A percentile compares a stretch with the other conserved stretches of the same genome.
phyloP scores from a whole-genome alignment of 2,888 invertebrate species.

The Melanargia galathea region DNA sequence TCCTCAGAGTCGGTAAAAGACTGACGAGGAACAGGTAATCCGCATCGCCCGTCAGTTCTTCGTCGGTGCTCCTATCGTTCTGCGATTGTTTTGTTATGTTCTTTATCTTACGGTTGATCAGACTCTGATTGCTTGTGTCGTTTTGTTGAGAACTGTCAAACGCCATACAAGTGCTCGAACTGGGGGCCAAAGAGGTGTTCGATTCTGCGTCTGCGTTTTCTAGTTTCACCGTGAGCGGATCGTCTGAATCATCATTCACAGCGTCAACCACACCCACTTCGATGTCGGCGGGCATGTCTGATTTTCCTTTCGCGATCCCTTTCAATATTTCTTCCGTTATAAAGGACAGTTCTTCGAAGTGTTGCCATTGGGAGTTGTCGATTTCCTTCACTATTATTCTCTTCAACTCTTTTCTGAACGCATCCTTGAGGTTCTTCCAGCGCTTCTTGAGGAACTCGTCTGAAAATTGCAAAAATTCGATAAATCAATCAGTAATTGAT shows the following conservation, averaged over 20 bases:
- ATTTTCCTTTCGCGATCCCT: conserved; percentile 16
- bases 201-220: neutral
- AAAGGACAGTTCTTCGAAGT: conserved; percentile 44
- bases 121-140: neutral
- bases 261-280: neutral
- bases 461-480: conserved; percentile 34
- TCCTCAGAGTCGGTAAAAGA: conserved; percentile 46
- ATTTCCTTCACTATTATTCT: conserved; percentile 35
- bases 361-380: conserved; percentile 42
- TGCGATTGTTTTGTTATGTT: neutral
- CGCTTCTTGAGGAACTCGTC: conserved; percentile 44
- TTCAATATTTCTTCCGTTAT: conserved; percentile 40
- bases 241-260: conserved; percentile 29
- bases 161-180: neutral
- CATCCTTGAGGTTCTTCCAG: conserved; percentile 51
- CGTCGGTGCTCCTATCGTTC: conserved; percentile 22
- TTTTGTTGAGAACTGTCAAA: neutral
- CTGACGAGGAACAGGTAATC: conserved; percentile 50
- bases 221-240: neutral
- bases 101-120: neutral
- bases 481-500: no score
- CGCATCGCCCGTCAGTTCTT: conserved; percentile 38
- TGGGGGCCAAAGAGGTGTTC: neutral
- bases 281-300: neutral
- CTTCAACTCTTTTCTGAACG: conserved; percentile 49